Percentiles rank a stretch among this genome's conserved stretches.
phyloP scores from a whole-genome alignment of 2,113 vertebrate species.

The Xyrauchen texanus region DNA sequence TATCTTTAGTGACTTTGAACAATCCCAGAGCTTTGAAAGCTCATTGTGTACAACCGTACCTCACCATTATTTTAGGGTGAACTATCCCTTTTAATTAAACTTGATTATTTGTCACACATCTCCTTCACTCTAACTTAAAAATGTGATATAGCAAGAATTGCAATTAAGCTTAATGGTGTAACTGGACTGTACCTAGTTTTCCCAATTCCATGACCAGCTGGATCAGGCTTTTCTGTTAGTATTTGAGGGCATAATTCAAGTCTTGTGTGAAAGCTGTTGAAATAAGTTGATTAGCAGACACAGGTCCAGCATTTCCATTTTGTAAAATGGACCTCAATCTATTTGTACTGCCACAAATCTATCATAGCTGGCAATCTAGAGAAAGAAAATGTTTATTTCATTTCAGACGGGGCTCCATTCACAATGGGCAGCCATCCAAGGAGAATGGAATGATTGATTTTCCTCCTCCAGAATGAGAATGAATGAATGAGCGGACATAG shows the following conservation, averaged over 20 bases:
- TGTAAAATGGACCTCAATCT: constrained; percentile 63
- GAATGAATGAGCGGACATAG: constrained; percentile 72
- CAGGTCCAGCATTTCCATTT: constrained; percentile 71
- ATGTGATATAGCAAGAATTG: background rate
- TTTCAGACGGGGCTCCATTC: constrained; percentile 71
- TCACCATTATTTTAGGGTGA: no score
- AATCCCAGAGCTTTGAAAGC: no score
- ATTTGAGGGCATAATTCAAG: background rate
- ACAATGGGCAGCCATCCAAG: constrained; percentile 74
- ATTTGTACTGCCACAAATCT: constrained; percentile 72
- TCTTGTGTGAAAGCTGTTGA: constrained; percentile 60
- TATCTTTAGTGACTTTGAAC: no score
- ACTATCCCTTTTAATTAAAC: no score
- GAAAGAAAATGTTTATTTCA: constrained; percentile 76
- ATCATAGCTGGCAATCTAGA: constrained; percentile 67
- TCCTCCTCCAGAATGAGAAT: constrained; percentile 61
- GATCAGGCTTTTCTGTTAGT: background rate
- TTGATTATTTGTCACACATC: background rate
- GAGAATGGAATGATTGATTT: constrained; percentile 81
- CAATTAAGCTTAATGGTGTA: constrained; percentile 11
- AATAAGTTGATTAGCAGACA: constrained; percentile 76
- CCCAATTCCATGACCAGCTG: background rate
- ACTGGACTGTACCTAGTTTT: constrained; percentile 1
- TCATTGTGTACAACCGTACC: no score
- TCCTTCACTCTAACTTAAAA: background rate